A percentile compares a stretch with the other conserved stretches of the same genome.
Evolutionary conservation across 2,888 invertebrate species (phyloP).

Genomic region (Xanthorhoe designata): DNA sequence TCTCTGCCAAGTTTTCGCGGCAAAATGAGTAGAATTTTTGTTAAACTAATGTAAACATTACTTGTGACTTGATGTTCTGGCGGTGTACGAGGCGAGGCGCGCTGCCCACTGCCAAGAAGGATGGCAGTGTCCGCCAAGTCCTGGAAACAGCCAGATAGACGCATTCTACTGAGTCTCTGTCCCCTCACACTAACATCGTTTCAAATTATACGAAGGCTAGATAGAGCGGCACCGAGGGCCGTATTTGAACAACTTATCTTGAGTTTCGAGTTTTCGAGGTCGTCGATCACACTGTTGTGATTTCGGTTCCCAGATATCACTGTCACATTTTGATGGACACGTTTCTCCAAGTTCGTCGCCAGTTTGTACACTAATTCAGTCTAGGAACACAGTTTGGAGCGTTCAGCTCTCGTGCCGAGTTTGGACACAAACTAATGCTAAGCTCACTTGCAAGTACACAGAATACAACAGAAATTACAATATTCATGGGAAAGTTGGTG

Average conservation of each 20-base stretch:
- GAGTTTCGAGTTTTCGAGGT: conserved; percentile 17
- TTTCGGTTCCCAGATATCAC: conserved; percentile 18
- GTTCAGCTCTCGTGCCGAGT: conserved; percentile 1
- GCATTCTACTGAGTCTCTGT: conserved; percentile 33
- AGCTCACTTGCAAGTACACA: conserved; percentile 12
- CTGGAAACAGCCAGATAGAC: conserved; percentile 36
- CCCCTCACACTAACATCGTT: background rate
- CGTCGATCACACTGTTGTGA: conserved; percentile 10
- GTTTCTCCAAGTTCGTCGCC: conserved; percentile 9
- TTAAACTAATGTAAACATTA: conserved; percentile 38
- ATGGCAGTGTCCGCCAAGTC: conserved; percentile 23
- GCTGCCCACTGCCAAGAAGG: conserved; percentile 21
- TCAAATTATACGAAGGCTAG: background rate
- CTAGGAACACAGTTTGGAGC: conserved; percentile 7
- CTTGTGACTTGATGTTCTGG: conserved; percentile 36
- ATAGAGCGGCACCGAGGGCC: conserved; percentile 5
- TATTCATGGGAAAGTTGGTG: background rate
- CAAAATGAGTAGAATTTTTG: conserved; percentile 30
- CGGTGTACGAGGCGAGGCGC: conserved; percentile 18
- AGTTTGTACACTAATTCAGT: conserved; percentile 15
- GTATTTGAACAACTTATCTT: conserved; percentile 24
- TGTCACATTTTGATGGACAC: conserved; percentile 15
- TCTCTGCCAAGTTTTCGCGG: conserved; percentile 6
- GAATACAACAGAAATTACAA: conserved; percentile 4
- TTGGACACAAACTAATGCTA: background rate